phyloP scores from a whole-genome alignment of 2,113 vertebrate genomes.

The Otolemur garnettii region DNA sequence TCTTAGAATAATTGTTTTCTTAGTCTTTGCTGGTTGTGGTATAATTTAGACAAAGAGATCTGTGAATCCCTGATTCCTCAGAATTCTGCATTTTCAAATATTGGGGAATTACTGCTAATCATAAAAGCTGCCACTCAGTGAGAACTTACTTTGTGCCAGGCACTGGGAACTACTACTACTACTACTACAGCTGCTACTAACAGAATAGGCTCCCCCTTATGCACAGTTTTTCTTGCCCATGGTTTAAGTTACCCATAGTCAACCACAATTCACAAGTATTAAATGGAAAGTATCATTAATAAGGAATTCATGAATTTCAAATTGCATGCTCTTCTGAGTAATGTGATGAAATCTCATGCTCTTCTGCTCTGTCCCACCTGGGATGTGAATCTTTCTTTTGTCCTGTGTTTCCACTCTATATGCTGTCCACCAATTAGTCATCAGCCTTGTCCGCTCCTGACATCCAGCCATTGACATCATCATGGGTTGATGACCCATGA shows the following conservation, averaged over 20 bases:
- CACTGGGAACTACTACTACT: not conserved
- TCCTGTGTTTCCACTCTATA: not conserved
- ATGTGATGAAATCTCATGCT: not conserved
- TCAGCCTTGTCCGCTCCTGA: not conserved
- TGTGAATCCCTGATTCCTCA: conserved; percentile 16
- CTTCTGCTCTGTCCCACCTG: not conserved
- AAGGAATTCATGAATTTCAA: not conserved
- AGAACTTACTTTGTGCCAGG: not conserved
- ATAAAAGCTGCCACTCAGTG: not conserved
- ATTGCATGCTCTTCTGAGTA: not conserved
- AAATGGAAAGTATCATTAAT: not conserved
- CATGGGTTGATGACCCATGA: not conserved
- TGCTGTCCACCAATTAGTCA: not conserved
- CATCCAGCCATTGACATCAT: not conserved
- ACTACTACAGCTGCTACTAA: not conserved
- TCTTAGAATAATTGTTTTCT: conserved; percentile 55
- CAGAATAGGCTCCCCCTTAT: not conserved
- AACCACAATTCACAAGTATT: not conserved
- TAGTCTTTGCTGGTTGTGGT: not conserved
- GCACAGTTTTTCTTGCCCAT: not conserved
- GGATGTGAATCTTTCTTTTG: not conserved
- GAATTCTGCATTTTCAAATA: conserved; percentile 30
- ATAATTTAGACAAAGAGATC: not conserved
- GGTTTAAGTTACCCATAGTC: not conserved
- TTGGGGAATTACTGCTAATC: not conserved